A percentile compares a stretch with the other conserved stretches of the same genome.
Conservation (phyloP, 2,113 vertebrate species). For the Ochotona curzoniae region DNA sequence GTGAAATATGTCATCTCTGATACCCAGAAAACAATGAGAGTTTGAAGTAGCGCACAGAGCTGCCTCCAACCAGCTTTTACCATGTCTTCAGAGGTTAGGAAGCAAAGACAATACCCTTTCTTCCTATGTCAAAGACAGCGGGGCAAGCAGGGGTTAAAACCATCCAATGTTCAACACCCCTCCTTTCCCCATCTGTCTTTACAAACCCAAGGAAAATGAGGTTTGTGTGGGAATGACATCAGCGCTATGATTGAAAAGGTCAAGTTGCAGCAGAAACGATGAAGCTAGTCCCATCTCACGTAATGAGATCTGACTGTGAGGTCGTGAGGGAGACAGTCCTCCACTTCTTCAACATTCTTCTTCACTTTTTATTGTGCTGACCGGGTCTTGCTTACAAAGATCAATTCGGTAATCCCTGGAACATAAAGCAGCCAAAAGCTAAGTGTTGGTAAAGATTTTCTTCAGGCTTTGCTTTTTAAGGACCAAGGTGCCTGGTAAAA, state of each 20-base stretch:
- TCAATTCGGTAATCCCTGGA: conserved; percentile 60
- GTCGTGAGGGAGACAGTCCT: conserved; percentile 11
- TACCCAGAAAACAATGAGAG: conserved; percentile 56
- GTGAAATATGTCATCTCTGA: conserved; percentile 62
- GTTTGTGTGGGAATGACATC: conserved; percentile 2
- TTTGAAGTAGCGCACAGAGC: not conserved
- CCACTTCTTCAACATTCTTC: conserved; percentile 21
- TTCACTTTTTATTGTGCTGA: conserved; percentile 23
- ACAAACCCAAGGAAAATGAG: conserved; percentile 35
- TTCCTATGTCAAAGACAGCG: conserved; percentile 1
- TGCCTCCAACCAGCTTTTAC: not conserved
- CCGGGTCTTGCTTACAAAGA: conserved; percentile 4
- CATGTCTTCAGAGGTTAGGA: not conserved
- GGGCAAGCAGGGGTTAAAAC: conserved; percentile 27
- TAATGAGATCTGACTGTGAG: conserved; percentile 9
- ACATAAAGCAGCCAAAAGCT: conserved; percentile 48
- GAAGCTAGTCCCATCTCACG: conserved; percentile 18
- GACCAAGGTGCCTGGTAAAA: not conserved
- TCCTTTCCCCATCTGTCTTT: conserved; percentile 29
- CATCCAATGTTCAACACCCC: not conserved
- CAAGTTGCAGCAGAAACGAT: conserved; percentile 7
- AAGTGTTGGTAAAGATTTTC: conserved; percentile 29
- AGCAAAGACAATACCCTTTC: conserved; percentile 37
- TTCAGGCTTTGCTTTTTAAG: conserved; percentile 31
- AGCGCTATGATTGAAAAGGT: conserved; percentile 42